Percentiles rank a stretch among this genome's conserved stretches.
phyloP scores from a whole-genome alignment of 2,797 vertebrate species.

The Setipinna tenuifilis region DNA sequence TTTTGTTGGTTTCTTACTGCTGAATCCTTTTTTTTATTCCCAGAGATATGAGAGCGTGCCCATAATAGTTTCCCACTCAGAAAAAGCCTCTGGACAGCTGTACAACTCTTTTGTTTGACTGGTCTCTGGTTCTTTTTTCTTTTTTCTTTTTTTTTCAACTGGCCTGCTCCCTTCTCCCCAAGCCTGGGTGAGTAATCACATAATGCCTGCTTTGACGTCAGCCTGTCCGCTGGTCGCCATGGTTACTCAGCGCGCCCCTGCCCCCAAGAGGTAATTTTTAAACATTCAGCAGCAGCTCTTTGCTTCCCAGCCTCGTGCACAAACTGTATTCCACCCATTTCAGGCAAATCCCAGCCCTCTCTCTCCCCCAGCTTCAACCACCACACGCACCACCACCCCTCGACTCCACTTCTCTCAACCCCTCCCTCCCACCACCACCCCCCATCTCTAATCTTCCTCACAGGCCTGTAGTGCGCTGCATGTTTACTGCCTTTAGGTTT shows the following conservation, averaged over 20 bases:
- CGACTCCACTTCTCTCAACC: not conserved
- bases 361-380: not conserved
- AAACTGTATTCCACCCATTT: not conserved
- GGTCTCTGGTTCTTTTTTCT: not conserved
- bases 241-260: conserved; percentile 6
- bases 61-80: not conserved
- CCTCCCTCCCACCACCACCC: too few relatives aligned
- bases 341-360: not conserved
- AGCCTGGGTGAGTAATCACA: conserved; percentile 21
- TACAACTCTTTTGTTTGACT: conserved; percentile 14
- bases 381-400: not conserved
- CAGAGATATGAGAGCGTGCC: not conserved
- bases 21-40: not conserved
- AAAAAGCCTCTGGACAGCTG: not conserved
- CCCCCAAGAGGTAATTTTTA: conserved; percentile 26
- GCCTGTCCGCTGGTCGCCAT: not conserved
- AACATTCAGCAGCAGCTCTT: conserved; percentile 17
- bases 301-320: not conserved
- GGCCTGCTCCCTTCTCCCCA: not conserved
- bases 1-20: not conserved
- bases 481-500: too few relatives aligned
- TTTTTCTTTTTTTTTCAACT: not conserved
- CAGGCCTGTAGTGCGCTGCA: too few relatives aligned
- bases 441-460: not conserved
- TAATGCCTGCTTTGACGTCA: conserved; percentile 24